Evolutionary conservation across 2,797 vertebrate genomes (phyloP).

Genomic region (Pteropus rufus): DNA sequence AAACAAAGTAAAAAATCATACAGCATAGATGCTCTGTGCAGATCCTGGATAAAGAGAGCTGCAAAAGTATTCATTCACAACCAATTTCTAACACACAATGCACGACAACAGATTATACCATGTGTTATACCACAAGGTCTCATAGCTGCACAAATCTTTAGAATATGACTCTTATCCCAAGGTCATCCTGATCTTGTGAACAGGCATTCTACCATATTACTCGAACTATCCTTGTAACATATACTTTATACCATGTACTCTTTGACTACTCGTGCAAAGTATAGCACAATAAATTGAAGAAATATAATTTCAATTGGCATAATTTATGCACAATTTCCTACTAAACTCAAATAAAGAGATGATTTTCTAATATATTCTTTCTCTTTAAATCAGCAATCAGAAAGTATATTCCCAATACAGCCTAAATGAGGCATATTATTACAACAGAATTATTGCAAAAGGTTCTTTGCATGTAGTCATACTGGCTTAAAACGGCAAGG

Average conservation of each 20-base stretch:
- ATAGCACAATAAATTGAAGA: conserved; percentile 75
- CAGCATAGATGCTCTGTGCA: conserved; percentile 9
- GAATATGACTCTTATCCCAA: not conserved
- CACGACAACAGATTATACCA: not conserved
- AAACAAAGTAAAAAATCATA: conserved; percentile 55
- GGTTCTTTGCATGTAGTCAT: conserved; percentile 43
- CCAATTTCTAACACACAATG: not conserved
- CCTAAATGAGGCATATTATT: conserved; percentile 75
- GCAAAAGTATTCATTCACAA: conserved; percentile 22
- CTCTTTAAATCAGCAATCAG: conserved; percentile 69
- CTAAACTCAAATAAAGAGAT: conserved; percentile 78
- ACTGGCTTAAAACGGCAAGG: conserved; percentile 53
- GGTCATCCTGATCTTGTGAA: not conserved
- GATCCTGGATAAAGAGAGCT: conserved; percentile 9
- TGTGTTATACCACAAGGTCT: not conserved
- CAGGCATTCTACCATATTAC: not conserved
- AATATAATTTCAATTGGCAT: conserved; percentile 76
- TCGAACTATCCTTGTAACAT: conserved; percentile 20
- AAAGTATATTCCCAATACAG: conserved; percentile 60
- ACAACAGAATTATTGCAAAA: conserved; percentile 71
- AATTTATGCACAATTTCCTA: conserved; percentile 74
- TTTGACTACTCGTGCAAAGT: conserved; percentile 69
- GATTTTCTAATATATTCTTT: conserved; percentile 74
- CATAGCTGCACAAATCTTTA: not conserved
- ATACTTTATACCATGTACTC: not conserved